Percentiles rank a stretch among this genome's conserved stretches.
Evolutionary conservation across 2,113 vertebrate species (phyloP).

Genomic region (Romanogobio albipinnatus): DNA sequence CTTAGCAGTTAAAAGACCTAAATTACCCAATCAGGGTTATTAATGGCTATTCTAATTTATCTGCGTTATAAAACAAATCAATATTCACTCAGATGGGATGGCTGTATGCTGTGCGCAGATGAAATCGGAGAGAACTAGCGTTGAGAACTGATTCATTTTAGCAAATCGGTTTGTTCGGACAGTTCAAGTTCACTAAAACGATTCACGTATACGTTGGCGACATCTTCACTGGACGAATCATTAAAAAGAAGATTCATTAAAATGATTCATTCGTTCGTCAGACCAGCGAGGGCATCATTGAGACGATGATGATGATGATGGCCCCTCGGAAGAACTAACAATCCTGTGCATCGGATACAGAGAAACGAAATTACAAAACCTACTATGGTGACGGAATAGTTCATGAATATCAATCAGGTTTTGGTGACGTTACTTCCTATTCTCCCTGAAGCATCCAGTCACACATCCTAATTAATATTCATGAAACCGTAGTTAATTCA

Average conservation of each 20-base stretch:
- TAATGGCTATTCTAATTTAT: not conserved
- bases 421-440: not conserved
- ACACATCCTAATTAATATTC: not conserved
- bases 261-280: not conserved
- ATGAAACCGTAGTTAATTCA: not conserved
- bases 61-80: not conserved
- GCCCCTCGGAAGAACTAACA: slow-evolving; percentile 18
- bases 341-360: slow-evolving; percentile 12
- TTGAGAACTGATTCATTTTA: not conserved
- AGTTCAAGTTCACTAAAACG: not conserved
- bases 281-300: not conserved
- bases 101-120: not conserved
- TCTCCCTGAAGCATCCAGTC: not conserved
- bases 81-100: not conserved
- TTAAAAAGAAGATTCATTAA: slow-evolving; percentile 1
- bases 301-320: not conserved
- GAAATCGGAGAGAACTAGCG: not conserved
- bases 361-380: not conserved
- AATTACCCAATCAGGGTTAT: not conserved
- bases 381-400: not conserved
- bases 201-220: not conserved
- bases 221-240: not conserved
- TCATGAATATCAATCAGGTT: slow-evolving; percentile 7
- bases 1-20: too few species aligned
- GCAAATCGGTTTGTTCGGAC: not conserved